Base-by-base conservation (phyloP, 2,113 vertebrate species). In the Urocitellus parryii region DNA sequence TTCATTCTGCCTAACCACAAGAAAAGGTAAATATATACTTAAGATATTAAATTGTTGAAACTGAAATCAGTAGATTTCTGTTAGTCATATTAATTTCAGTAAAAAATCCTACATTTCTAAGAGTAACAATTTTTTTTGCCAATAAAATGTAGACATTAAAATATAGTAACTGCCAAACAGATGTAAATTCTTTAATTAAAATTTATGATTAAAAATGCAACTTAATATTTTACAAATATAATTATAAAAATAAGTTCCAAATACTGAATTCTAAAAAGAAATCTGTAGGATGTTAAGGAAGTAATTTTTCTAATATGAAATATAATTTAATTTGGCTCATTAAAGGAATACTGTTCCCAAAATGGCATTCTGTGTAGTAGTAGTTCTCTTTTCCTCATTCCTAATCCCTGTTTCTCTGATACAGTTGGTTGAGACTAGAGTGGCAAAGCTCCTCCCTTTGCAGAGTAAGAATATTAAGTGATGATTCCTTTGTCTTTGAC, bases 101-200 rank as follows among this genome's bases (percentile, higher is more conserved):
- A 85, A 93, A 95, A 90, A 95, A 61, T 51, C 10, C 77, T 80
- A 67, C 7, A 89, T 95, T 93, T 96, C 76, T 45, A 91, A 78
- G 39, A 83, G 53, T 88, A 95, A 80, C 53, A 93, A 48, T 91
- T 96, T 51, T 51, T 51, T 51, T 94, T 84, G 29, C 51, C 83
- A 74, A 34, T 96, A 96, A 96, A 94, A 79, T 83, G 1, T 42
- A 92, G 83, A 45, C 95, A 86, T 87, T 94, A 88, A 97, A 98
- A 74, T 85, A 78, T 14, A 87, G 5, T 34, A 65, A 87, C 51
- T 95, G 56, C 17, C 88, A 90, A 92, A 48, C 37, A 94, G 53
- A 92, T 86, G 25, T 79, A 82, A 86, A 90, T 92, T 78, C 32
- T 76, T 90, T 93, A 94, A 76, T 32, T 92, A 91, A 95, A 96